Evolutionary conservation across 2,888 invertebrate species (phyloP).

Genomic region (Proisotoma minuta): DNA sequence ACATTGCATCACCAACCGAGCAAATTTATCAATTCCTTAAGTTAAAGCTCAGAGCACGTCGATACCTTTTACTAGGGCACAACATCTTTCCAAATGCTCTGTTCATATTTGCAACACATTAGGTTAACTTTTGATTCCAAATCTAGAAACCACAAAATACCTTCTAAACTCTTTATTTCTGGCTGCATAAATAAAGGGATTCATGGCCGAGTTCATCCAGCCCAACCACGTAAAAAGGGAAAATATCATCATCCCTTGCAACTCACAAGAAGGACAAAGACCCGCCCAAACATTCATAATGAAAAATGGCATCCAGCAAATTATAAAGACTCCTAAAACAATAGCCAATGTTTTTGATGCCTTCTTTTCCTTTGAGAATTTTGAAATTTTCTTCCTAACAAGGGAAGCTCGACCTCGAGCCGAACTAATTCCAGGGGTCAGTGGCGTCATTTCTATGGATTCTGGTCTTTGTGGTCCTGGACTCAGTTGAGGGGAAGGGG

Average conservation of each 20-base stretch:
- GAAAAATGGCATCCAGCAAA: slow-evolving; percentile 96
- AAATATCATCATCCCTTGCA: slow-evolving; percentile 78
- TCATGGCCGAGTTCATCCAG: slow-evolving; percentile 93
- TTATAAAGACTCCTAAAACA: slow-evolving; percentile 91
- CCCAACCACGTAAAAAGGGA: slow-evolving; percentile 89
- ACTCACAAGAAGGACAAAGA: slow-evolving; percentile 80
- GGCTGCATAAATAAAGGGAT: slow-evolving; percentile 94
- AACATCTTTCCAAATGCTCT: too few relatives aligned
- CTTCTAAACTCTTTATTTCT: slow-evolving; percentile 93
- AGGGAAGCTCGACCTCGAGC: slow-evolving; percentile 56
- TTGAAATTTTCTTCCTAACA: slow-evolving; percentile 81
- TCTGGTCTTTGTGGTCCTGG: background rate
- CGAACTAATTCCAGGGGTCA: background rate
- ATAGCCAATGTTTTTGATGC: slow-evolving; percentile 94
- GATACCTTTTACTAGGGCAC: too few relatives aligned
- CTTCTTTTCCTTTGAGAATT: slow-evolving; percentile 93
- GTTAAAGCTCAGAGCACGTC: too few relatives aligned
- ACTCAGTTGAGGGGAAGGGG: background rate
- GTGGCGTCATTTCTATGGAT: background rate
- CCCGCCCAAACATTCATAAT: slow-evolving; percentile 87
- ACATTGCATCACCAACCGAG: too few relatives aligned
- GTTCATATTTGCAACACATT: too few relatives aligned
- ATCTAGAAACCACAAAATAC: too few relatives aligned
- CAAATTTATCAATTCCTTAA: too few relatives aligned
- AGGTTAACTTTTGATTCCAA: too few relatives aligned